Evolutionary conservation across 2,113 vertebrate species (phyloP).

Genomic region (Pao palembangensis): DNA sequence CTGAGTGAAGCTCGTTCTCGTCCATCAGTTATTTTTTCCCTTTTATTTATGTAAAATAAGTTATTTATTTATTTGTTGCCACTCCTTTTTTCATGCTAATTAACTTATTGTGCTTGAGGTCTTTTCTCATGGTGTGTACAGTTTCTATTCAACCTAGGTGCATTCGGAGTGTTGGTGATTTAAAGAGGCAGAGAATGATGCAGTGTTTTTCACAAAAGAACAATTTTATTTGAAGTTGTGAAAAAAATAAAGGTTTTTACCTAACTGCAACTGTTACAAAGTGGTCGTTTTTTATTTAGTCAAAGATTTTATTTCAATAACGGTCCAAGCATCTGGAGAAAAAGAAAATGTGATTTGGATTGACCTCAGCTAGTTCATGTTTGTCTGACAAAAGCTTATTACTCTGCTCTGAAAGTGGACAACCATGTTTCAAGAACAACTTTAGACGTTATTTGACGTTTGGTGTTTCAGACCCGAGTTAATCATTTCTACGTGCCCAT

Average conservation of each 20-base stretch:
- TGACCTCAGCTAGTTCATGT: no score
- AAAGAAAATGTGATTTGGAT: no score
- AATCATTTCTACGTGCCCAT: slow-evolving; percentile 6
- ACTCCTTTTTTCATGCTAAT: slow-evolving; percentile 38
- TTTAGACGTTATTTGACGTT: background rate
- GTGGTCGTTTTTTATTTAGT: no score
- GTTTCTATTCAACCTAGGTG: slow-evolving; percentile 44
- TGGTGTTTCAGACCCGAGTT: background rate
- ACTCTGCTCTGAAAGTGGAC: no score
- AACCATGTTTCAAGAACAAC: no score
- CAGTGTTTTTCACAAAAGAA: background rate
- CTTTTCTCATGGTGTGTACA: slow-evolving; percentile 21
- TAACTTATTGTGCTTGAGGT: slow-evolving; percentile 60
- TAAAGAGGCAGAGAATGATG: background rate
- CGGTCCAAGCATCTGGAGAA: no score
- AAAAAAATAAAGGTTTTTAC: slow-evolving; percentile 6
- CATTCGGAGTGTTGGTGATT: background rate
- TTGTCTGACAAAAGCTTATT: no score
- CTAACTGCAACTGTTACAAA: no score
- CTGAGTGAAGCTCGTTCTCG: slow-evolving; percentile 13
- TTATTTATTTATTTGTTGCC: slow-evolving; percentile 79
- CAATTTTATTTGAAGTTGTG: slow-evolving; percentile 25
- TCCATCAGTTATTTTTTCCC: background rate
- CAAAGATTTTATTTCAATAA: no score
- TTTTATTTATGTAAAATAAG: slow-evolving; percentile 73